Evolutionary conservation across 2,888 invertebrate genomes (phyloP), one percentile per base, ranked within the genome.

Genomic region (Malthinus flaveolus): DNA sequence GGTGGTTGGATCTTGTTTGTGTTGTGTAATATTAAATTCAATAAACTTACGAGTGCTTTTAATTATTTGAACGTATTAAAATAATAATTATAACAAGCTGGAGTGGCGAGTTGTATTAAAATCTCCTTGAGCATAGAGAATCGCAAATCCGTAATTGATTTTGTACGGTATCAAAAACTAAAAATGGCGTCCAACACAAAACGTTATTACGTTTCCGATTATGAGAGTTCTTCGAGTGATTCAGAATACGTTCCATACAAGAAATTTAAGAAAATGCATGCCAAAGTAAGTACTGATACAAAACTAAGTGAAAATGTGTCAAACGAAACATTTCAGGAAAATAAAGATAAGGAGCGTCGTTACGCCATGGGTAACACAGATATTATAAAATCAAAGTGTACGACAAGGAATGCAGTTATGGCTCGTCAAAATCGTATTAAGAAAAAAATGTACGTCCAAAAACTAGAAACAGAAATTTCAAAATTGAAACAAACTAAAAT

Each of bases 391-490:
- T 78, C 79, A 3, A 76, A 73, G 66, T 81, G 81, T 61, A 76
- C 79, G 10, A 80, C 81, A 7, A 78, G 81, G 63, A 87, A 87
- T 72, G 87, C 87, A 0, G 68, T 85, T 32, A 79, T 85, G 75
- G 87, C 87, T 1, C 76, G 87, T 2, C 84, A 85, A 68, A 87
- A 87, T 69, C 79, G 87, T 1, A 79, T 82, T 1, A 82, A 80
- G 42, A 87, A 87, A 67, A 87, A 87, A 69, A 79, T 81, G 32
- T 83, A 87, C 66, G 66, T 87, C 12, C 79, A 83, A 56, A 79
- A 78, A 10, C 76, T 87, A 10, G 86, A 87, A 69, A 78, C 74
- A 31, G 80, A 83, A 61, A 70, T 84, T 0, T 66, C 74, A 1
- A 70, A 74, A 8, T 75, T 81, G 32, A 80, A 79, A 37, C 69